Conservation (phyloP, 2,113 vertebrate genomes). For the Hypanus sabinus region DNA sequence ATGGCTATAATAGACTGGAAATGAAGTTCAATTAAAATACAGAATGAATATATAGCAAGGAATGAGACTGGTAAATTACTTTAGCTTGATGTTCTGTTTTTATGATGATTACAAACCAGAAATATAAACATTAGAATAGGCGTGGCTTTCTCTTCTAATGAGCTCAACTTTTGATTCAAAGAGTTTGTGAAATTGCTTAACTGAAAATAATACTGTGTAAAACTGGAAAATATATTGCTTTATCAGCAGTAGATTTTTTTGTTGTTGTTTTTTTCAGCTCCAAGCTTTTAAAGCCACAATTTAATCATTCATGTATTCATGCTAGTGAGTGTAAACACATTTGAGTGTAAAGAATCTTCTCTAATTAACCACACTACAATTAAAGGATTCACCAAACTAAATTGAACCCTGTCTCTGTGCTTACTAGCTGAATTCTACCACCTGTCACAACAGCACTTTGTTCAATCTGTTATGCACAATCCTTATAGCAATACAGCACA, state of each 20-base stretch:
- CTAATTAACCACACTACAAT: conserved; percentile 99
- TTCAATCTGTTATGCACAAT: conserved; percentile 98
- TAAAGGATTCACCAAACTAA: conserved; percentile 99
- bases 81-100: conserved; percentile 50
- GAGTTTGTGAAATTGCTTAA: conserved; percentile 67
- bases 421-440: conserved; percentile 97
- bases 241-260: conserved; percentile 69
- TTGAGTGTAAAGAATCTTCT: conserved; percentile 85
- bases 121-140: conserved; percentile 81
- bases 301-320: conserved; percentile 88
- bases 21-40: conserved; percentile 39
- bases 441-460: conserved; percentile 98
- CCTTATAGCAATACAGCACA: conserved; percentile 86
- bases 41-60: not conserved
- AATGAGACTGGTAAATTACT: conserved; percentile 82
- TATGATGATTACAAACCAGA: conserved; percentile 97
- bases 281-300: conserved; percentile 83
- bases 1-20: conserved; percentile 50
- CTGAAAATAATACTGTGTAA: conserved; percentile 81
- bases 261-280: conserved; percentile 58
- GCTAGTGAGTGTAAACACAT: conserved; percentile 85
- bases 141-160: conserved; percentile 98
- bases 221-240: conserved; percentile 79
- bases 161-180: conserved; percentile 97
- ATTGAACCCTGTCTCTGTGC: conserved; percentile 98